Evolutionary conservation across 2,113 vertebrate species (phyloP), one percentile per base, ranked within the genome.

Genomic region (Erythrocercus mccallii): DNA sequence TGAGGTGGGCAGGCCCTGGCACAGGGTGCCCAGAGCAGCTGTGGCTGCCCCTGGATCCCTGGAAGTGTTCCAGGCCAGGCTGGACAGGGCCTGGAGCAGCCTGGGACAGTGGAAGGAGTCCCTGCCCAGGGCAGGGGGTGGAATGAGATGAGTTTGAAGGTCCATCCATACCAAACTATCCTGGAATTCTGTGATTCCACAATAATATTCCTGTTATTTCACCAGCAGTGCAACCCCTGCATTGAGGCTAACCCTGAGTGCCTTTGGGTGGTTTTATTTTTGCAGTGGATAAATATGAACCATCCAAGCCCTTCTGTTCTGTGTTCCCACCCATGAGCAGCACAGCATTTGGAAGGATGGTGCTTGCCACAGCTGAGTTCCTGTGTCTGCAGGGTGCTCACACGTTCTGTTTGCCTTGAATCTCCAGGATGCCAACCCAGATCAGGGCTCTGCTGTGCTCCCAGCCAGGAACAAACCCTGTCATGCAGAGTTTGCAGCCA

Each of bases 61-160:
- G 86, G 30, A 0, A 74, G 20, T 61, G 70, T 0, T 30, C 70
- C 15, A 35, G 54, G 24, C 38, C 70, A 61, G 70, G 47, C 0
- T 76, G 77, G 68, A n/a, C 0, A 0, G 51, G 37, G 37, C 44
- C 65, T 6, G 69, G 54, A 68, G 47, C 47, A 40, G 0, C 24
- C 53, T 74, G 69, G 30, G 53, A 5, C 0, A 21, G 21, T 27
- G 54, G 40, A 1, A 89, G 21, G 17, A 7, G 61, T 35, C 30
- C 51, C 28, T 53, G 45, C 6, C 37, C 51, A 31, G 5, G n/a
- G 53, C 53, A 81, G 45, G 22, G 14, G 13, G 3, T 13, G 33
- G 15, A 0, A 24, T 0, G 0, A 2, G 60, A 30, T 40, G 30
- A 31, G 6, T 11, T 53, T 74, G 9, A 30, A 73, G 11, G 4